Evolutionary conservation across 2,113 vertebrate species (phyloP), one percentile per base, ranked within the genome.

Genomic region (Sorex fumeus): DNA sequence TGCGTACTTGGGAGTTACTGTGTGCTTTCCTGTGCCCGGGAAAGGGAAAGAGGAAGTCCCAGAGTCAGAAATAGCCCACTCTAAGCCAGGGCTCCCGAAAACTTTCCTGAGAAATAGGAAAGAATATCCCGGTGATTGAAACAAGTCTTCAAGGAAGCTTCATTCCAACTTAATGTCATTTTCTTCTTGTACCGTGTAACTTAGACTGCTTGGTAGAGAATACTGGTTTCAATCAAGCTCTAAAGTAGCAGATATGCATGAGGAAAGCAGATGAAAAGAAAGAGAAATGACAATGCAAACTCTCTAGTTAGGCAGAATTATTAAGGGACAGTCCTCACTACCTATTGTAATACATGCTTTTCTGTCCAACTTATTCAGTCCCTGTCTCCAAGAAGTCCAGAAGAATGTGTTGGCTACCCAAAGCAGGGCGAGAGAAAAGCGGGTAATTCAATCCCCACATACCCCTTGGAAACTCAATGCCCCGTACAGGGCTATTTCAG

Each of bases 401-500:
- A 43, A 60, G 8, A 45, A 9, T 72, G 12, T 66, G 13, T 19
- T 16, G 79, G 82, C 57, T 57, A 70, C 27, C 9, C 19, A 47
- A 34, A 34, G 15, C 57, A 71, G 34, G 62, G 70, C 28, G n/a
- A 64, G 28, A 47, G 32, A 21, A 82, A 8, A 32, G 69, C 25
- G 18, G 30, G n/a, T 3, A 23, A 21, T 23, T 34, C 60, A 34
- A 34, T 13, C 21, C 19, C 19, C 27, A 66, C 81, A 75, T 34
- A 74, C 47, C 40, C 6, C 40, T 2, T 19, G 43, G 36, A 87
- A 27, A 30, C 72, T 43, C 50, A 47, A 18, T 11, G 7, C 27
- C 47, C 9, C n/a, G 50, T 6, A 45, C 18, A 7, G 9, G 28
- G 16, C 1, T 1, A 0, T 2, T n/a, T 2, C 30, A 62, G 60